Evolutionary conservation across 2,888 invertebrate species (phyloP), one percentile per base, ranked within the genome.

Genomic region (Lamellibrachia satsuma): DNA sequence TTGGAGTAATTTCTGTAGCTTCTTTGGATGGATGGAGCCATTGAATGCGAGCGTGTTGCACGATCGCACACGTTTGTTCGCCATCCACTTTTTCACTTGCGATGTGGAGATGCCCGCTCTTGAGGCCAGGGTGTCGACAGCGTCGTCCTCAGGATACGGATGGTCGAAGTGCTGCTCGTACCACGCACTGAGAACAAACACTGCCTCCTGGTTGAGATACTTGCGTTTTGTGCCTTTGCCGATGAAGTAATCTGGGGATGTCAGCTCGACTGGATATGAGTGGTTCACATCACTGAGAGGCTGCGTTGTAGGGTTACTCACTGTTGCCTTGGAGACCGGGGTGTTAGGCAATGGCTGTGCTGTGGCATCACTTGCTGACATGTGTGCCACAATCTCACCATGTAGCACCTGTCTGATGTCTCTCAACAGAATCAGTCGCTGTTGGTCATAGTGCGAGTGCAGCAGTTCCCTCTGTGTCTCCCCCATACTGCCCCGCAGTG

Each of bases 11-110:
- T 93, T 93, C 93, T 95, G 95, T 93, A 95, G 94, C 93, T 95
- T 95, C 94, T 95, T 95, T 92, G 95, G 95, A 94, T 95, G 95
- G 91, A 95, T 95, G 93, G 95, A 95, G 11, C 95, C 95, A 91
- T 95, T 95, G 94, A 95, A 95, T 57, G 95, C 95, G n/a, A 96
- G 94, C 6, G 96, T 96, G 93, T 96, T 96, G 94, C 94, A 95
- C 75, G 95, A 95, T 0, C 96, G 94, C 8, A 95, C 95, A 90
- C 96, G 94, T 93, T 95, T 95, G 94, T 96, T 96, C 52, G 95
- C 96, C 95, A 95, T 95, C 96, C 96, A 96, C 93, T 96, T 96
- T 94, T 95, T 95, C 52, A 96, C 95, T 93, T 96, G 96, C n/a
- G 94, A 93, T 1, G 92, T 93, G 7, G 94, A 94, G 90, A 95